phyloP scores from a whole-genome alignment of 2,797 vertebrate genomes.

The Balearica regulorum region DNA sequence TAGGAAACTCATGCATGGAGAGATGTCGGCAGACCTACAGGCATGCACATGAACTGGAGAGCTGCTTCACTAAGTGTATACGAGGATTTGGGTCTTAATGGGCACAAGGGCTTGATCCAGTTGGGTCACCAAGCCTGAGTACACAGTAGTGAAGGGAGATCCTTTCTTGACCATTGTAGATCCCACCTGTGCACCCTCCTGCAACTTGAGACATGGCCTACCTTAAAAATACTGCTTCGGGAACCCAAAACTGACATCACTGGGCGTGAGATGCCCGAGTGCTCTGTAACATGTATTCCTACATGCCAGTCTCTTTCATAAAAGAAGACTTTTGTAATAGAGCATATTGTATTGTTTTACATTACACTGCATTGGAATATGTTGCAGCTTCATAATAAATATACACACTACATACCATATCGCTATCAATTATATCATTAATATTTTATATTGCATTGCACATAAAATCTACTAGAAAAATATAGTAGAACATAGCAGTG shows the following conservation, averaged over 20 bases:
- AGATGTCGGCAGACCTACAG: neutral
- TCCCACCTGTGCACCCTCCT: neutral
- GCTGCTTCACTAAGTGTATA: neutral
- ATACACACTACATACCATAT: neutral
- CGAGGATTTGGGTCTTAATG: neutral
- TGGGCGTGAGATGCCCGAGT: rapidly evolving
- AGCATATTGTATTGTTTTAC: neutral
- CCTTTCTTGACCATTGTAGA: neutral
- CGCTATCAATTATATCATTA: neutral
- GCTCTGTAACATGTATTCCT: neutral
- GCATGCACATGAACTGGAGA: rapidly evolving
- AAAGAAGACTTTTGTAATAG: too few relatives aligned
- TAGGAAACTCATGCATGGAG: neutral
- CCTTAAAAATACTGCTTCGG: neutral
- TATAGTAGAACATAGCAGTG: neutral
- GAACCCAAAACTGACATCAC: neutral
- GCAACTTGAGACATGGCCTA: neutral
- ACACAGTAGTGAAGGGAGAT: neutral
- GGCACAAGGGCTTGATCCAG: neutral
- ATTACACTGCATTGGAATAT: neutral
- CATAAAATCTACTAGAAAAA: neutral
- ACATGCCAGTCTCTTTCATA: neutral
- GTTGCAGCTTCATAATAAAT: neutral
- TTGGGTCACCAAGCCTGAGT: neutral
- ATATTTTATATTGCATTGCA: neutral